Evolutionary conservation across 2,888 invertebrate species (phyloP).

Genomic region (Dexiosoma caninum): DNA sequence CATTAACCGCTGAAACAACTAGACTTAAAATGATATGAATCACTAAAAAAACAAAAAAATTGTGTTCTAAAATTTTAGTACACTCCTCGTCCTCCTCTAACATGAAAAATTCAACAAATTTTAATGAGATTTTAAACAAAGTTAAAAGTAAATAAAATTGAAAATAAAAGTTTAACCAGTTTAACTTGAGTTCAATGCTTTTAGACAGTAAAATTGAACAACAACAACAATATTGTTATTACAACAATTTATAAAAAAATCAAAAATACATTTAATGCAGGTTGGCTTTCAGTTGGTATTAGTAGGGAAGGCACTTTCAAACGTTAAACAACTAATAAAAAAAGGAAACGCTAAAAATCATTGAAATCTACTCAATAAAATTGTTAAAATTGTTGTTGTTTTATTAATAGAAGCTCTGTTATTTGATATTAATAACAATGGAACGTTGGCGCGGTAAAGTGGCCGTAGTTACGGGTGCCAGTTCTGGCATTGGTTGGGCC

Average conservation of each 20-base stretch:
- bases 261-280: constrained; percentile 54
- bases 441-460: constrained; percentile 75
- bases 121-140: constrained; percentile 7
- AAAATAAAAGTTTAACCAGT: constrained; percentile 60
- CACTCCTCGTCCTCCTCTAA: background rate
- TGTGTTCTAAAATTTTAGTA: constrained; percentile 32
- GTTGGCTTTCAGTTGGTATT: constrained; percentile 27
- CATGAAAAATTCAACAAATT: background rate
- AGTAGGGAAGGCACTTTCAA: constrained; percentile 57
- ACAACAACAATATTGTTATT: constrained; percentile 30
- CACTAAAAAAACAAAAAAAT: background rate
- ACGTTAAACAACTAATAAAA: constrained; percentile 43
- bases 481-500: constrained; percentile 80
- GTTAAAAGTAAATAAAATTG: constrained; percentile 13
- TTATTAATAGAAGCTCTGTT: too few relatives aligned
- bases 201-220: constrained; percentile 50
- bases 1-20: constrained; percentile 18
- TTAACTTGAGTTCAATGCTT: constrained; percentile 63
- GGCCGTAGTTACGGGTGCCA: constrained; percentile 82
- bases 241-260: constrained; percentile 42
- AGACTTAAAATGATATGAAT: constrained; percentile 4
- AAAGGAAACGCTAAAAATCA: constrained; percentile 20
- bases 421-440: constrained; percentile 64
- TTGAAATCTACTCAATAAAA: constrained; percentile 19
- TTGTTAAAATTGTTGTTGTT: too few relatives aligned